These are phyloP conservation scores for Drepana arcuata DNA, from an alignment of 1,140 invertebrate genomes.

Conservation along the genomic window DNA sequence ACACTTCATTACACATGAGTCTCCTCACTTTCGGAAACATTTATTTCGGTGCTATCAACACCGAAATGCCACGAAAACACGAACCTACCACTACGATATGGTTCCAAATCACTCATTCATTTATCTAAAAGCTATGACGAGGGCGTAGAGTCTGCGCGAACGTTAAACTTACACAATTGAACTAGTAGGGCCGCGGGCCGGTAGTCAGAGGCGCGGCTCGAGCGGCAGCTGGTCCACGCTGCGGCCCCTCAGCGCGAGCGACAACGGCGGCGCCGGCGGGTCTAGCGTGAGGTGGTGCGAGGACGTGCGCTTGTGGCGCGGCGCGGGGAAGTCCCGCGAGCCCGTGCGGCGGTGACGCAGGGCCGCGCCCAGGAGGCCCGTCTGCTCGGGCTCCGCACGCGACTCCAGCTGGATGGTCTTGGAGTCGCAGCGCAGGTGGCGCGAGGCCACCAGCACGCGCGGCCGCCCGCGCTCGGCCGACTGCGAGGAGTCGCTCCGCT, in stretches of 20 bases:
- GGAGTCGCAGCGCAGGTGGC: constrained; percentile 74
- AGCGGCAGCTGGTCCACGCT: constrained; percentile 52
- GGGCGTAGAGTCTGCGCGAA: too few relatives aligned
- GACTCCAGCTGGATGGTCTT: constrained; percentile 74
- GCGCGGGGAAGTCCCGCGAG: constrained; percentile 69
- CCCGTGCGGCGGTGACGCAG: constrained; percentile 73
- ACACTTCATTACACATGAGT: too few relatives aligned
- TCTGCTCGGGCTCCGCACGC: constrained; percentile 58
- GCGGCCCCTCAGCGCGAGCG: constrained; percentile 48
- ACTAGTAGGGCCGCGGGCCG: constrained; percentile 32
- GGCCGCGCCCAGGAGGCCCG: constrained; percentile 59
- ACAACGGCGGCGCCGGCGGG: constrained; percentile 45
- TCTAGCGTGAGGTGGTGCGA: constrained; percentile 65
- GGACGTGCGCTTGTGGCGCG: constrained; percentile 61
- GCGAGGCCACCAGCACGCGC: constrained; percentile 68
- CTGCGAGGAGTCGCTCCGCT: constrained; percentile 57
- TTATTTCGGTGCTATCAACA: too few relatives aligned
- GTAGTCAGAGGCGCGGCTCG: too few relatives aligned
- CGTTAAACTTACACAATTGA: too few relatives aligned
- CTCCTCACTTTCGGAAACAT: too few relatives aligned
- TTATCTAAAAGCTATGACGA: too few relatives aligned
- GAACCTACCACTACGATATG: constrained; percentile 45
- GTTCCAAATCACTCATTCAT: constrained; percentile 51
- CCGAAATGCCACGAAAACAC: constrained; percentile 14
- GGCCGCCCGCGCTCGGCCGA: constrained; percentile 13